Evolutionary conservation across 2,797 vertebrate genomes (phyloP), one percentile per base, ranked within the genome.

Genomic region (Coendou prehensilis): DNA sequence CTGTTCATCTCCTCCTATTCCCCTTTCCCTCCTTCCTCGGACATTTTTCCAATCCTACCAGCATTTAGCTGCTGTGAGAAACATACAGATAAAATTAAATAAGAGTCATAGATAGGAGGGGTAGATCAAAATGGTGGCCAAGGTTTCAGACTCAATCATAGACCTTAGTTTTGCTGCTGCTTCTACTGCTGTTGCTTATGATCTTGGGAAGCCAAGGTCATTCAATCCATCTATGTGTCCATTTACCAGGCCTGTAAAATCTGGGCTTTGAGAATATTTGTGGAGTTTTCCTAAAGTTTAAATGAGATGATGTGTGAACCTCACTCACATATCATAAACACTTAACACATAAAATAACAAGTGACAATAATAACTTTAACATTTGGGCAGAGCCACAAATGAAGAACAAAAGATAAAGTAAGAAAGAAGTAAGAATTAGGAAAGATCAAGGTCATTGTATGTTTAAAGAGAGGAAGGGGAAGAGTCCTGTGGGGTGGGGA

Each of bases 391-490:
- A 73, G 30, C 17, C 4, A 0, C 9, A 22, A 63, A 2, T 37
- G 10, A 63, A 86, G n/a, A 30, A 20, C 23, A 71, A 22, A 79
- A 10, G 11, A 30, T 26, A 73, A 47, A 88, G 87, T 33, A 54
- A n/a, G 50, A 57, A 50, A 67, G 59, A 73, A 67, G 26, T 22
- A 2, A 50, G 28, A 76, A 26, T 20, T 6, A 37, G 73, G 11
- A 37, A 28, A 33, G 30, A 63, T 47, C 56, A 56, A 73, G n/a
- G 59, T n/a, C 4, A 9, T 2, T 1, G 79, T 2, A 2, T 41
- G 9, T 57, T 28, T 0, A 11, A 30, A 71, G 1, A 33, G 0
- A 10, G 1, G 41, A 1, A 75, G 11, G 26, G 6, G 45, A 50
- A 88, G 17, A 37, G 17, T 0, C 45, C 17, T 4, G 28, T 26